Evolutionary conservation across 2,797 vertebrate species (phyloP).

Genomic region (Synanceia verrucosa): DNA sequence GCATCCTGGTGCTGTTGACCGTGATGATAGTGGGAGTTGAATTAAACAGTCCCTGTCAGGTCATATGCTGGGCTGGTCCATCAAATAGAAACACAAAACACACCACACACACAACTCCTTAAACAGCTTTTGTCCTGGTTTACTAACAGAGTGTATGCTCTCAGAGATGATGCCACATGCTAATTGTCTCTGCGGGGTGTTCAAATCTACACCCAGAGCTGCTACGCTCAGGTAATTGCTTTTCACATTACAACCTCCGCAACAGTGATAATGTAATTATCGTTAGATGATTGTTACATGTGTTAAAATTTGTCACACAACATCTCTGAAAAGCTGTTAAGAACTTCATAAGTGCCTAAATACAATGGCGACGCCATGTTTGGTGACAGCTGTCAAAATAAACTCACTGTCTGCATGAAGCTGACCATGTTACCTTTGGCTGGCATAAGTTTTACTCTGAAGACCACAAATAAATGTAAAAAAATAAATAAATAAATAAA

Average conservation of each 20-base stretch:
- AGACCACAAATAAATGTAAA: too few relatives aligned
- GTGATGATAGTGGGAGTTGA: conserved; percentile 58
- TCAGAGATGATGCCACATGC: conserved; percentile 6
- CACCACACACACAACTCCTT: conserved; percentile 2
- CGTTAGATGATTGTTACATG: conserved; percentile 4
- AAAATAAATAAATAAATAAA: too few relatives aligned
- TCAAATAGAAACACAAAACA: conserved; percentile 28
- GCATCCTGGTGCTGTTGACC: conserved; percentile 64
- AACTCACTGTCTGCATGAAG: background rate
- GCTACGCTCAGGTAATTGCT: conserved; percentile 37
- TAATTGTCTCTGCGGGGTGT: conserved; percentile 37
- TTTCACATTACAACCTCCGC: conserved; percentile 25
- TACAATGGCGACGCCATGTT: background rate
- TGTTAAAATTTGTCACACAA: conserved; percentile 8
- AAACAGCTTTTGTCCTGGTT: conserved; percentile 36
- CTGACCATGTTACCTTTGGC: background rate
- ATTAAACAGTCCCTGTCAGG: conserved; percentile 67
- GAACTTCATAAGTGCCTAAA: background rate
- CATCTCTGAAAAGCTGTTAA: background rate
- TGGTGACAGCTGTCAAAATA: background rate
- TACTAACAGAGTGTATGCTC: conserved; percentile 12
- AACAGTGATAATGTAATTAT: conserved; percentile 23
- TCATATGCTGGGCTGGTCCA: conserved; percentile 24
- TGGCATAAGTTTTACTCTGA: background rate
- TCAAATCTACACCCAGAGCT: conserved; percentile 10